Percentiles rank a stretch among this genome's conserved stretches.
Conservation (phyloP, 2,888 invertebrate species). For the Lymantria dispar region DNA sequence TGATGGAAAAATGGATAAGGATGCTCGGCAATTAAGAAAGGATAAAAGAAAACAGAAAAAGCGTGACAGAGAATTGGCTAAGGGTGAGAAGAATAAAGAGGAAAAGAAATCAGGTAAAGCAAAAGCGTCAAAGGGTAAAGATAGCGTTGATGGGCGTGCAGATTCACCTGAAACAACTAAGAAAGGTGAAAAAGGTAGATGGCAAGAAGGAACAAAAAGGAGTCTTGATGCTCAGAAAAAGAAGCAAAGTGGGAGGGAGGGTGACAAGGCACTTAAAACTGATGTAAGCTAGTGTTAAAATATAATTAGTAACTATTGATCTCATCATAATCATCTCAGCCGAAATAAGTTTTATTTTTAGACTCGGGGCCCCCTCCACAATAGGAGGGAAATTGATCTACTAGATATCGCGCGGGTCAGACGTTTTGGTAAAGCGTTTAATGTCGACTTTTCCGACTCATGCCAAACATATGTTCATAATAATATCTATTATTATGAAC, state of each 20-base stretch:
- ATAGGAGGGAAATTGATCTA: no score
- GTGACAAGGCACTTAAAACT: background rate
- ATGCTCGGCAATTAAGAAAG: background rate
- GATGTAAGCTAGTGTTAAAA: background rate
- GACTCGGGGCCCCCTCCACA: no score
- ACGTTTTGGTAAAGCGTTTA: no score
- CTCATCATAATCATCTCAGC: no score
- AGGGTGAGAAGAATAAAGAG: slow-evolving; percentile 5
- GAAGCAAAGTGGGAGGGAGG: background rate
- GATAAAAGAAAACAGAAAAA: slow-evolving; percentile 6
- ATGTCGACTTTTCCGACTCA: no score
- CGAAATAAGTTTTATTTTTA: no score
- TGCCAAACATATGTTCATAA: no score
- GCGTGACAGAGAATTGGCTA: slow-evolving; percentile 5
- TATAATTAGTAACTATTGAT: background rate
- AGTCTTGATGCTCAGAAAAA: background rate
- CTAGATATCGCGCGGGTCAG: no score
- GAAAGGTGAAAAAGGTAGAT: background rate
- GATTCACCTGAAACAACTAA: background rate
- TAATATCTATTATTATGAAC: no score
- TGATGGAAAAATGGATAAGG: slow-evolving; percentile 4
- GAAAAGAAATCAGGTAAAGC: background rate
- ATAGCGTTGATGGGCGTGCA: background rate
- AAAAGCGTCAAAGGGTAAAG: slow-evolving; percentile 6
- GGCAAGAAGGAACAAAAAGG: no score